Conservation (phyloP, 2,888 invertebrate species). For the Aspidiotus destructor region DNA sequence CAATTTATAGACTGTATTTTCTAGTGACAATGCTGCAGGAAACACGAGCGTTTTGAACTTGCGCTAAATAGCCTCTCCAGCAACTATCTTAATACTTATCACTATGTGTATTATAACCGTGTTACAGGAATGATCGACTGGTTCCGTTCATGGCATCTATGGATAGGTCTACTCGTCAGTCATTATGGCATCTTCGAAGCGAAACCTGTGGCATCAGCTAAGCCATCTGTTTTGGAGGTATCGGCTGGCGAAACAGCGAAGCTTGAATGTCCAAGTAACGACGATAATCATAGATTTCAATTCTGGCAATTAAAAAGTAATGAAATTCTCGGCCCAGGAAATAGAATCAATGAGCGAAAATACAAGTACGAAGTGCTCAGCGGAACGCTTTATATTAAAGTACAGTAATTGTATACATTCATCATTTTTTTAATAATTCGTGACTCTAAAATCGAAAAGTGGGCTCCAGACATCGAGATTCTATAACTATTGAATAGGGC, state of each 20-base stretch:
- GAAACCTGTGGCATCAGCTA: slow-evolving; percentile 22
- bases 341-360: slow-evolving; percentile 51
- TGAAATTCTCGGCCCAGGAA: slow-evolving; percentile 54
- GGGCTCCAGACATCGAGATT: too few species aligned
- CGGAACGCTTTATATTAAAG: slow-evolving; percentile 56
- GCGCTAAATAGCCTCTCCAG: too few species aligned
- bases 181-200: slow-evolving; percentile 24
- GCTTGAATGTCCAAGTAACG: slow-evolving; percentile 55
- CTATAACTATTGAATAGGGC: too few species aligned
- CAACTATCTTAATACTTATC: too few species aligned
- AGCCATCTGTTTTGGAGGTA: slow-evolving; percentile 45
- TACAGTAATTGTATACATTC: slow-evolving; percentile 38
- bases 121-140: slow-evolving; percentile 29
- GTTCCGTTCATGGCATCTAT: slow-evolving; percentile 23
- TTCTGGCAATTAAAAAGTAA: slow-evolving; percentile 53
- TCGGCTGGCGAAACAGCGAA: slow-evolving; percentile 51
- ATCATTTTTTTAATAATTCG: background rate
- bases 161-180: slow-evolving; percentile 5
- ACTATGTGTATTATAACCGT: background rate
- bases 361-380: slow-evolving; percentile 60
- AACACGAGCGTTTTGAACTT: too few species aligned
- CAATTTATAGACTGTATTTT: too few species aligned
- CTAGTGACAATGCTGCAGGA: too few species aligned
- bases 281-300: slow-evolving; percentile 55
- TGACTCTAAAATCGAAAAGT: too few species aligned